Base-by-base conservation (phyloP, 2,888 invertebrate genomes). In the Eristalis arbustorum region DNA sequence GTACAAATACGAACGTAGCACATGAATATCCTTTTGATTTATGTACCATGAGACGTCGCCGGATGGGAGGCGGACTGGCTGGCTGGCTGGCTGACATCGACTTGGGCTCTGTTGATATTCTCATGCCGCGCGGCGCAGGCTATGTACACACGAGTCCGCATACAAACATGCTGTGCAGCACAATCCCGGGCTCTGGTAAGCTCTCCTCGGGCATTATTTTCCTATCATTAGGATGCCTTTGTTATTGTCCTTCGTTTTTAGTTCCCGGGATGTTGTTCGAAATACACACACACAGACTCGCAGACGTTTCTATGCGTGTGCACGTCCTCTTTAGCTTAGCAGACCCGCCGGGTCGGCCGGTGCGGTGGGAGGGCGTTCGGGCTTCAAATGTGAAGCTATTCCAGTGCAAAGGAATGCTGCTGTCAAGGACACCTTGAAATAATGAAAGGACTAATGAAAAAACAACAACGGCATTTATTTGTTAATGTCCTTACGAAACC, bases 391-490 rank as follows among this genome's bases (percentile, higher is more conserved):
- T 56, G 64, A 28, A 49, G 77, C 71, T 68, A 67, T 83, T 83
- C 68, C 56, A 57, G 57, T 57, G 59, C 34, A 42, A 42, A 62
- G 66, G 77, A 83, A 75, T 78, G 42, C 49, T 83, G 75, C 79
- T 87, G 87, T 83, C 87, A 87, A 87, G 87, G 87, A 83, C 87
- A 87, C 87, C 82, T 87, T 87, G 83, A 79, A 87, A 87, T 87
- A 87, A 82, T 82, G 82, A 87, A 83, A 79, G 87, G 87, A 87
- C 87, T 87, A 87, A 87, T 87, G 87, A 83, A 83, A 87, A 83
- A 87, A 83, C 83, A 87, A 87, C 87, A 87, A 83, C 79, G 71
- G 83, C 63, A 79, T 87, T 83, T 87, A 87, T 87, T 87, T 87
- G 83, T 68, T 87, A 83, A 87, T 87, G 83, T 83, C 75, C 87